Conservation (phyloP, 2,113 vertebrate species). For the Hymenochirus boettgeri region DNA sequence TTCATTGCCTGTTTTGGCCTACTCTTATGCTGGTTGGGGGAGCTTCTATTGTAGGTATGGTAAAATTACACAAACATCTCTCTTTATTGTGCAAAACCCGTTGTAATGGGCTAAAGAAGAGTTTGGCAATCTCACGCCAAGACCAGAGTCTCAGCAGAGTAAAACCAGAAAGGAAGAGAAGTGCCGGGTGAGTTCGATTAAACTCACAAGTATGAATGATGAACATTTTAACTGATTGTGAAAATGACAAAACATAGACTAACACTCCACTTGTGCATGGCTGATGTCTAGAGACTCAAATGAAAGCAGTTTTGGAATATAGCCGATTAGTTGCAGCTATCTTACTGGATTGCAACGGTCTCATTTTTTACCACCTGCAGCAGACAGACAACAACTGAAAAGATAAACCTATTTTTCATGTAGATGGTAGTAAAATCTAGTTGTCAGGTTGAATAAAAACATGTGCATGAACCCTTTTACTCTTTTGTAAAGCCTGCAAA, state of each 20-base stretch:
- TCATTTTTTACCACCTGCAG: too few species aligned
- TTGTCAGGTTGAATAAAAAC: too few species aligned
- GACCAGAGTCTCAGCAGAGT: slow-evolving; percentile 20
- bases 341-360: too few species aligned
- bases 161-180: slow-evolving; percentile 47
- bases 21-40: slow-evolving; percentile 67
- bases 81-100: slow-evolving; percentile 56
- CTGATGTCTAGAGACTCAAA: not conserved
- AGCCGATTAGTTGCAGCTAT: too few species aligned
- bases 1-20: slow-evolving; percentile 70
- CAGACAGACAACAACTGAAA: too few species aligned
- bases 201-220: slow-evolving; percentile 33
- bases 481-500: too few species aligned
- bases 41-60: slow-evolving; percentile 66
- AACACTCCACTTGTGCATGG: not conserved
- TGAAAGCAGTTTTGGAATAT: too few species aligned
- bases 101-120: slow-evolving; percentile 15
- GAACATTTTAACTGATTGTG: slow-evolving; percentile 4
- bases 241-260: too few species aligned
- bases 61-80: slow-evolving; percentile 68
- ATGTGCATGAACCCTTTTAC: too few species aligned
- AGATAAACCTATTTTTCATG: too few species aligned
- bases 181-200: slow-evolving; percentile 39
- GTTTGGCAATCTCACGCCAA: not conserved
- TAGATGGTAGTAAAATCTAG: too few species aligned